Conservation (phyloP, 2,113 vertebrate genomes). For the Tragulus kanchil region DNA sequence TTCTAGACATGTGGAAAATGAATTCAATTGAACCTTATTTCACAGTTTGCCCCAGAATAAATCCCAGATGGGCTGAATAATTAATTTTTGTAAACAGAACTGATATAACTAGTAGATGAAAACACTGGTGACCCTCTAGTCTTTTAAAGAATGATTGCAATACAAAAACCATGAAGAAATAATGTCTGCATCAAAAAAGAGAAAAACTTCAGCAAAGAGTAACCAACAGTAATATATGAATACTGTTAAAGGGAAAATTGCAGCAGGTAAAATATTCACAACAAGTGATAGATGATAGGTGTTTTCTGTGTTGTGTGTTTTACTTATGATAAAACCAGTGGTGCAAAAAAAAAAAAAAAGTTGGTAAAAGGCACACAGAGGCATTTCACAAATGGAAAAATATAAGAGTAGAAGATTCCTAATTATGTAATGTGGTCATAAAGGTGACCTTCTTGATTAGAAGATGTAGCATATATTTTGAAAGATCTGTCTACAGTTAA, state of each 20-base stretch:
- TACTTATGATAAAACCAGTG: background rate
- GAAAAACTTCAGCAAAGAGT: background rate
- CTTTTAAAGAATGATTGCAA: background rate
- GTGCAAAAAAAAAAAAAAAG: background rate
- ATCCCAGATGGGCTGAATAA: background rate
- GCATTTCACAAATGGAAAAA: constrained; percentile 7
- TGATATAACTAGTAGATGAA: background rate
- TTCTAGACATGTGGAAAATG: constrained; percentile 10
- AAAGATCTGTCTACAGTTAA: constrained; percentile 32
- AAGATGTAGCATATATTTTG: background rate
- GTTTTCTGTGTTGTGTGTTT: constrained; percentile 9
- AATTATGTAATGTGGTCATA: background rate
- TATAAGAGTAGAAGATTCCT: background rate
- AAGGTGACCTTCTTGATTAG: background rate
- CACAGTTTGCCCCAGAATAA: background rate
- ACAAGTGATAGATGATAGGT: background rate
- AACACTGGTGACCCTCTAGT: background rate
- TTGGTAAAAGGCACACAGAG: background rate
- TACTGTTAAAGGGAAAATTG: background rate
- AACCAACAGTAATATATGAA: background rate
- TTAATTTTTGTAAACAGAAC: constrained; percentile 11
- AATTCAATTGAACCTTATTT: constrained; percentile 37
- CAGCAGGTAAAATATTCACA: background rate
- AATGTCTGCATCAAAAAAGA: background rate
- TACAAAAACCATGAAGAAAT: background rate